These are phyloP conservation scores for Melikaiella ostensackeni DNA, from an alignment of 2,888 invertebrate genomes.

Conservation along the genomic window DNA sequence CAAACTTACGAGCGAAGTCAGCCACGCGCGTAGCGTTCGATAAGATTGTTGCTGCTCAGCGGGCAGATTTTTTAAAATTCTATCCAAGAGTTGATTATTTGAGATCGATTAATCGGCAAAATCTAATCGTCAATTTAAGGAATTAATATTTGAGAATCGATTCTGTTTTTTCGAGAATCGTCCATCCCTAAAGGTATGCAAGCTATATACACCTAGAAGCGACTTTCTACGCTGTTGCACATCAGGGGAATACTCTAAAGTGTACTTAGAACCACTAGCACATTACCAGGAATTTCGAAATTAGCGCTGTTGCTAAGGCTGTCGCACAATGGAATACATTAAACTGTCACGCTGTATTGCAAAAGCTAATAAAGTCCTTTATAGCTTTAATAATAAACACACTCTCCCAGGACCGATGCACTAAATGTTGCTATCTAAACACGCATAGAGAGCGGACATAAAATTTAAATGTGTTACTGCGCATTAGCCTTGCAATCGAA, in stretches of 20 bases:
- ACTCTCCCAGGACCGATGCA: conserved; percentile 23
- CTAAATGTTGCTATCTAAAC: conserved; percentile 35
- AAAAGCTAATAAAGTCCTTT: conserved; percentile 69
- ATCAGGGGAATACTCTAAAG: conserved; percentile 33
- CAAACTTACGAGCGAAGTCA: too few species aligned
- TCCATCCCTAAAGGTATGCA: too few species aligned
- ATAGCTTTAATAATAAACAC: conserved; percentile 57
- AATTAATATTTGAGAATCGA: too few species aligned
- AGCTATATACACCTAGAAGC: too few species aligned
- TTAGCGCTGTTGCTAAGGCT: conserved; percentile 58
- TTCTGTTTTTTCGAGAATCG: too few species aligned
- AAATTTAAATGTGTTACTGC: conserved; percentile 25
- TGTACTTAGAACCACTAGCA: conserved; percentile 42
- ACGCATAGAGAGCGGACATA: conserved; percentile 30
- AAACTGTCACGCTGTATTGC: conserved; percentile 62
- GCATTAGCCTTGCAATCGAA: background rate
- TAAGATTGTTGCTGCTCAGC: too few species aligned
- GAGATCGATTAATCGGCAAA: too few species aligned
- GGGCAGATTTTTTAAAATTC: too few species aligned
- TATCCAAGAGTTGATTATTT: too few species aligned
- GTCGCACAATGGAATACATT: conserved; percentile 62
- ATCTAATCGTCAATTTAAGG: too few species aligned
- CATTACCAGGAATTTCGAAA: conserved; percentile 68
- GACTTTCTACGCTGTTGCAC: background rate
- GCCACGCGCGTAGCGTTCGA: too few species aligned